Conservation (phyloP, 2,113 vertebrate species). For the Pteruthius melanotis region DNA sequence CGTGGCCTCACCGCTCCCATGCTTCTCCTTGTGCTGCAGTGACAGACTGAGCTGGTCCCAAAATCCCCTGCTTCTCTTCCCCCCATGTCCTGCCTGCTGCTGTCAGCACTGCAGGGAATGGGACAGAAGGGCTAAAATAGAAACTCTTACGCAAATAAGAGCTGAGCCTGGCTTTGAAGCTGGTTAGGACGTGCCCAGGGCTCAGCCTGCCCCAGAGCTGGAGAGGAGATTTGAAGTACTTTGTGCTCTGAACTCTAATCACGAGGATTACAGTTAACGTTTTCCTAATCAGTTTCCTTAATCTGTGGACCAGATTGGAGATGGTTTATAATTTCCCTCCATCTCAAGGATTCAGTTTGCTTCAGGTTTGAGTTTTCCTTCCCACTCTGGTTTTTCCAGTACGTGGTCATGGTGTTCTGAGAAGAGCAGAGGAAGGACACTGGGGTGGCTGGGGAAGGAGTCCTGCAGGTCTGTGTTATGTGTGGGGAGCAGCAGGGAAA, state of each 20-base stretch:
- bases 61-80: background rate
- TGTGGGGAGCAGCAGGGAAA: background rate
- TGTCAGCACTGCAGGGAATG: rapidly evolving
- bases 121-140: conserved; percentile 13
- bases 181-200: background rate
- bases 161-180: background rate
- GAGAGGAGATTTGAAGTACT: conserved; percentile 28
- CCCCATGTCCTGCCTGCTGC: background rate
- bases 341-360: background rate
- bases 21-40: background rate
- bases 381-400: background rate
- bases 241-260: conserved; percentile 2
- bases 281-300: conserved; percentile 11
- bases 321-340: background rate
- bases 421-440: background rate
- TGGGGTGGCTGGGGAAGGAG: background rate
- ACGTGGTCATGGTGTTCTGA: rapidly evolving
- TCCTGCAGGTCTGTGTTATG: background rate
- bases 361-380: background rate
- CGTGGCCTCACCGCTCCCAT: background rate
- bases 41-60: background rate
- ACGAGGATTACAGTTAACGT: background rate
- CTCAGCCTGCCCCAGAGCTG: background rate
- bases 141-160: background rate
- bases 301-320: background rate